phyloP scores from a whole-genome alignment of 2,113 vertebrate species.

The Nerophis ophidion region DNA sequence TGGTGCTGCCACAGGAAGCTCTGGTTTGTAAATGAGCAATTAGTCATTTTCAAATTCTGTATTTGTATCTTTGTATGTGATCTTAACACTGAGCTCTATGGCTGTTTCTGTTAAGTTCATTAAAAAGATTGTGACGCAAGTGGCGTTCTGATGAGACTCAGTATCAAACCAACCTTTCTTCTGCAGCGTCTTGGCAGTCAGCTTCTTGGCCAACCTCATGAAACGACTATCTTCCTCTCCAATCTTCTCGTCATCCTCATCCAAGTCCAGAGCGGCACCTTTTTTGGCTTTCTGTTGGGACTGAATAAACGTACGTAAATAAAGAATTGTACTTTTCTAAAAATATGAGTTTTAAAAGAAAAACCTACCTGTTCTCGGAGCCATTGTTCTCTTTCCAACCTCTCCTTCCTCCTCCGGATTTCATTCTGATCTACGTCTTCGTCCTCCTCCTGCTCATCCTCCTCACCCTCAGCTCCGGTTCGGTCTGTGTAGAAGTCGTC shows the following conservation, averaged over 20 bases:
- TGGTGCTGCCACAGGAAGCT: conserved; percentile 22
- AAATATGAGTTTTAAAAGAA: no score
- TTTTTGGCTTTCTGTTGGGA: conserved; percentile 72
- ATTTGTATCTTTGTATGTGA: not conserved
- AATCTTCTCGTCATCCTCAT: conserved; percentile 74
- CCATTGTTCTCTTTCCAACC: conserved; percentile 92
- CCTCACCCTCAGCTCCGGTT: conserved; percentile 69
- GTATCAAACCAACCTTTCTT: conserved; percentile 74
- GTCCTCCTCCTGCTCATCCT: conserved; percentile 70
- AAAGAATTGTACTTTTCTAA: not conserved
- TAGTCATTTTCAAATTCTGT: not conserved
- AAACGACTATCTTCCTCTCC: conserved; percentile 85
- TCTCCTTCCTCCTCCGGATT: conserved; percentile 82
- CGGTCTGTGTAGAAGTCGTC: conserved; percentile 65
- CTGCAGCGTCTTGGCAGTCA: conserved; percentile 81
- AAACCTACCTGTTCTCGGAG: conserved; percentile 82
- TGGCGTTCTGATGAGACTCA: not conserved
- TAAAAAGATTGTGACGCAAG: no score
- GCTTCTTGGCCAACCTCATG: conserved; percentile 92
- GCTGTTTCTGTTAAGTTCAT: no score
- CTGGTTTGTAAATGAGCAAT: conserved; percentile 22
- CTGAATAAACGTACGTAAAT: conserved; percentile 41
- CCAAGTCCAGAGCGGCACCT: conserved; percentile 41
- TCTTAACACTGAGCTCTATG: no score
- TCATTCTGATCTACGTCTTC: conserved; percentile 81